Evolutionary conservation across 2,113 vertebrate species (phyloP).

Genomic region (Zosterops japonicus): DNA sequence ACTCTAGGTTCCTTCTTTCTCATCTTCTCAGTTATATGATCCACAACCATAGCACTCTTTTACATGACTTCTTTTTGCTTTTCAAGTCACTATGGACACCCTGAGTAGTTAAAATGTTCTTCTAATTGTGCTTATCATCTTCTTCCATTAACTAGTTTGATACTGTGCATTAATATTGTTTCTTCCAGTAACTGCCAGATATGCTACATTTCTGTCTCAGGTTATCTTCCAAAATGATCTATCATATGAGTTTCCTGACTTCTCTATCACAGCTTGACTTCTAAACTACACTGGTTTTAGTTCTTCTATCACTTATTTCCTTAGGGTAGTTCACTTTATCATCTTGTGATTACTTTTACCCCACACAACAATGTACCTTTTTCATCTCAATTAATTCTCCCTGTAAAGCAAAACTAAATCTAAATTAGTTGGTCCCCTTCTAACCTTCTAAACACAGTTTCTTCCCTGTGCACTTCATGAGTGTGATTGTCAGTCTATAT

Average conservation of each 20-base stretch:
- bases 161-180: background rate
- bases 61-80: background rate
- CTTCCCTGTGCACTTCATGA: background rate
- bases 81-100: background rate
- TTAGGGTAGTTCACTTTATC: background rate
- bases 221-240: background rate
- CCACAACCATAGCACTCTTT: background rate
- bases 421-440: background rate
- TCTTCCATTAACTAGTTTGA: background rate
- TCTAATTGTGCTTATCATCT: background rate
- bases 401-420: background rate
- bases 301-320: background rate
- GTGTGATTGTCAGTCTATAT: background rate
- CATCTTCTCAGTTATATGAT: background rate
- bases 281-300: background rate
- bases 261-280: background rate
- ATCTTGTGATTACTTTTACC: background rate
- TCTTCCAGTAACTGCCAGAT: background rate
- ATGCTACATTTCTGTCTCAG: background rate
- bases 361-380: background rate
- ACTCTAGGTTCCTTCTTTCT: background rate
- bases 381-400: background rate
- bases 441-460: background rate
- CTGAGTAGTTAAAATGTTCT: background rate
- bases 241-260: background rate